Percentiles rank a stretch among this genome's conserved stretches.
Conservation (phyloP, 2,888 invertebrate genomes). For the Deroplatys truncata region DNA sequence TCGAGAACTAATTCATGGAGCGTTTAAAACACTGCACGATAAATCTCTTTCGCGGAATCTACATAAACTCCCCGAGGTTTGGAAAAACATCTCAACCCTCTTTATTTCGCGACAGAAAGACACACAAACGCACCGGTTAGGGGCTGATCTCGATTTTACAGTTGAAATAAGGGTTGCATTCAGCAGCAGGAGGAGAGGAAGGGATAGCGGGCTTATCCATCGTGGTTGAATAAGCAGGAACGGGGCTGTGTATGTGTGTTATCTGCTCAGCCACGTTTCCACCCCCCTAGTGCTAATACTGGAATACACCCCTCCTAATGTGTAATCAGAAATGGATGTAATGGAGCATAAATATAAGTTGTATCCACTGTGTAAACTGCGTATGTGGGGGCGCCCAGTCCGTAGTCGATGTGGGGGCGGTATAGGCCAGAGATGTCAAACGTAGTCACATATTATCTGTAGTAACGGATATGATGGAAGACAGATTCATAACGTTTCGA, state of each 20-base stretch:
- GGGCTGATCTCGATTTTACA: neutral
- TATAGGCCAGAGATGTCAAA: neutral
- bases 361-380: neutral
- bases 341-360: slow-evolving; percentile 14
- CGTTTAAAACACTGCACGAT: neutral
- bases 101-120: neutral
- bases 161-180: neutral
- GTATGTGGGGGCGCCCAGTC: neutral
- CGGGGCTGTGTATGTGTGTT: neutral
- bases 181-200: neutral
- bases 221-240: slow-evolving; percentile 11
- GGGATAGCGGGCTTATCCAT: neutral
- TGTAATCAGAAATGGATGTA: slow-evolving; percentile 16
- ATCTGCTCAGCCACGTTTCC: neutral
- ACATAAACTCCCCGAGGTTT: neutral
- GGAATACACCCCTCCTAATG: neutral
- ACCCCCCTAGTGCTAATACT: neutral
- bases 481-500: neutral
- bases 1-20: neutral
- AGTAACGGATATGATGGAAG: neutral
- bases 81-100: neutral
- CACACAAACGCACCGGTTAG: neutral
- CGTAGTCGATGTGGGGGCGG: neutral
- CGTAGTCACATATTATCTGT: neutral
- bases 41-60: neutral